phyloP scores from a whole-genome alignment of 2,888 invertebrate species.

The Sipunculus nudus region DNA sequence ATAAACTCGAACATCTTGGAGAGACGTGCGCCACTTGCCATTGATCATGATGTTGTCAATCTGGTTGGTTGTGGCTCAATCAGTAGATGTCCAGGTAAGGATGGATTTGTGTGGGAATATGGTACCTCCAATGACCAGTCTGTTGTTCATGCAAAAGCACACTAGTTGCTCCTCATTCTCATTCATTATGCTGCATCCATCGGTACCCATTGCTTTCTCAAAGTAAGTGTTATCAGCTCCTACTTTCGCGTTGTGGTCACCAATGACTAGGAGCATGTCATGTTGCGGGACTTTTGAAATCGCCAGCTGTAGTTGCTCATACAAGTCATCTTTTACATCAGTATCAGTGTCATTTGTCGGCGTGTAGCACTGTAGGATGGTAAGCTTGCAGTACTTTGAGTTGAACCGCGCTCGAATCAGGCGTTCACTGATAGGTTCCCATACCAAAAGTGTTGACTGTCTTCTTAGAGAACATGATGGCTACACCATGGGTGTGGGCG shows the following conservation, averaged over 20 bases:
- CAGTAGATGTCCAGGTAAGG: conserved; percentile 31
- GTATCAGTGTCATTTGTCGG: conserved; percentile 26
- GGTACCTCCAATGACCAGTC: conserved; percentile 36
- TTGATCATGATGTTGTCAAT: conserved; percentile 10
- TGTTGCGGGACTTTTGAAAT: conserved; percentile 9
- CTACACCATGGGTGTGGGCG: conserved; percentile 3
- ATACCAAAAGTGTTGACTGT: not conserved
- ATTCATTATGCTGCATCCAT: conserved; percentile 25
- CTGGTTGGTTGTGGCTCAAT: conserved; percentile 24
- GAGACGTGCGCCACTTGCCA: conserved; percentile 7
- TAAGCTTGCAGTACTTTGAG: conserved; percentile 5
- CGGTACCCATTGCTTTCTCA: conserved; percentile 32
- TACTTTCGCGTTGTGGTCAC: conserved; percentile 40
- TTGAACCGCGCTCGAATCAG: not conserved
- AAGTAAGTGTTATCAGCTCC: conserved; percentile 27
- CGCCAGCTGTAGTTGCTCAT: too few species aligned
- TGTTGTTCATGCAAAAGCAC: conserved; percentile 29
- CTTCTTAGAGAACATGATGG: not conserved
- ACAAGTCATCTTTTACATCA: conserved; percentile 31
- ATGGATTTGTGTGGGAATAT: conserved; percentile 34
- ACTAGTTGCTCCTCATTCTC: conserved; percentile 28
- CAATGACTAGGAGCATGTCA: conserved; percentile 33
- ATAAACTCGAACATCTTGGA: not conserved
- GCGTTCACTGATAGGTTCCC: not conserved
- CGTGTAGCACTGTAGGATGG: conserved; percentile 26